phyloP scores from a whole-genome alignment of 2,888 invertebrate species.

The Mesorhabditis spiculigera region DNA sequence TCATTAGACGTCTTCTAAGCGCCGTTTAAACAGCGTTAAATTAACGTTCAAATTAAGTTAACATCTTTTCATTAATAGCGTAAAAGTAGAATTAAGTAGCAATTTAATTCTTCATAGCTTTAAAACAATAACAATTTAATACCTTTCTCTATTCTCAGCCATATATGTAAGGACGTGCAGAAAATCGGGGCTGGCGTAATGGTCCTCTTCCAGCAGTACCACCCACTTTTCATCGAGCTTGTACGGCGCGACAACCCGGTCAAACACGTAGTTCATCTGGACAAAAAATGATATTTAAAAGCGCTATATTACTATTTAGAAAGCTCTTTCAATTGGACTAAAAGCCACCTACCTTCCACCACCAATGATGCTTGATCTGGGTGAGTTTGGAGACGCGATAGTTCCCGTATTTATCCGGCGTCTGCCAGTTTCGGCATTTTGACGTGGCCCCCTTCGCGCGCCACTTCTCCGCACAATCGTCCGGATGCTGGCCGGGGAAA shows the following conservation, averaged over 20 bases:
- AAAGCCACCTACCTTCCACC: conserved; percentile 83
- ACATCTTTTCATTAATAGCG: too few species aligned
- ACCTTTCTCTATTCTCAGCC: conserved; percentile 64
- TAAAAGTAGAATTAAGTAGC: too few species aligned
- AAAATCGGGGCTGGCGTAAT: conserved; percentile 93
- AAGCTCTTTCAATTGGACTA: neutral
- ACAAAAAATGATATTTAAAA: conserved; percentile 13
- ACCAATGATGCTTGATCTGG: conserved; percentile 97
- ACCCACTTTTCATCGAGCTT: conserved; percentile 77
- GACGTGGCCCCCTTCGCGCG: too few species aligned
- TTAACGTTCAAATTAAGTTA: too few species aligned
- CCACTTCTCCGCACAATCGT: conserved; percentile 78
- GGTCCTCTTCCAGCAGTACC: conserved; percentile 92
- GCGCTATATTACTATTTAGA: neutral
- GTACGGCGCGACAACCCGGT: conserved; percentile 68
- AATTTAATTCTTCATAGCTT: too few species aligned
- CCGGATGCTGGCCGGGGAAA: conserved; percentile 89
- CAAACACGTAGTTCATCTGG: conserved; percentile 74
- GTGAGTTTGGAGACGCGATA: conserved; percentile 94
- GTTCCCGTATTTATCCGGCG: conserved; percentile 93
- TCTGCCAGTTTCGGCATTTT: conserved; percentile 80
- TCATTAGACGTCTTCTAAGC: too few species aligned
- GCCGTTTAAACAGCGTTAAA: too few species aligned
- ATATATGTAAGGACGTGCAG: conserved; percentile 80
- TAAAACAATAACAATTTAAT: neutral